Base-by-base conservation (phyloP, 2,888 invertebrate species). In the Eucera pruinosa region DNA sequence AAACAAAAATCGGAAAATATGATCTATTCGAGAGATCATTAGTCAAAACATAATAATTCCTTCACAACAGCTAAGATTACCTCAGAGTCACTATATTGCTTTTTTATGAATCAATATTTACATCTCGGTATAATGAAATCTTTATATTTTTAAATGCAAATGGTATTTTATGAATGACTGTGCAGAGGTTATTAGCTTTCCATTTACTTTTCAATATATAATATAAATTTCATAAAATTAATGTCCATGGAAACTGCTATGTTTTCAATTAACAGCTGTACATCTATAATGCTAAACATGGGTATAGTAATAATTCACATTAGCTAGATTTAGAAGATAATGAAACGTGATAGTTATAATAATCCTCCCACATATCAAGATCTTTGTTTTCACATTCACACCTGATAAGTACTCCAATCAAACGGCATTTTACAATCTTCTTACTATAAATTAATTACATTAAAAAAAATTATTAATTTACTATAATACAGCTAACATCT, bases 401-500 rank as follows among this genome's bases (percentile, higher is more conserved):
- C 88, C 79, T 79, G 86, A 87, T 90, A 90, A 91, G 90, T 90
- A 90, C 88, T 87, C 88, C 86, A 87, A 90, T 88, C 88, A 87
- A 87, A 87, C 87, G 78, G 86, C 87, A 89, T 83, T 85, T 88
- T 85, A 89, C 85, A 87, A 86, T 84, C 82, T 81, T 70, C 86
- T 90, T 89, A 88, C 84, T 86, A 91, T 91, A 90, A 91, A 91
- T 91, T 91, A 91, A 91, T 91, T 90, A 90, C 90, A 91, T 90
- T 27, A 25, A 66, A 66, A 90, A 88, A 91, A 90, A 88, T 89
- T 76, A 87, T 90, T 90, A 90, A 90, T 88, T 90, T 90, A 88
- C 90, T 91, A 91, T 91, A 89, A 90, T 90, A 91, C 90, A 91
- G 87, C 89, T 90, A 91, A 86, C 85, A 86, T 88, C 86, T 88